These are phyloP conservation scores for Etheostoma nigrum DNA, from an alignment of 2,797 vertebrate genomes.

Conservation along the genomic window DNA sequence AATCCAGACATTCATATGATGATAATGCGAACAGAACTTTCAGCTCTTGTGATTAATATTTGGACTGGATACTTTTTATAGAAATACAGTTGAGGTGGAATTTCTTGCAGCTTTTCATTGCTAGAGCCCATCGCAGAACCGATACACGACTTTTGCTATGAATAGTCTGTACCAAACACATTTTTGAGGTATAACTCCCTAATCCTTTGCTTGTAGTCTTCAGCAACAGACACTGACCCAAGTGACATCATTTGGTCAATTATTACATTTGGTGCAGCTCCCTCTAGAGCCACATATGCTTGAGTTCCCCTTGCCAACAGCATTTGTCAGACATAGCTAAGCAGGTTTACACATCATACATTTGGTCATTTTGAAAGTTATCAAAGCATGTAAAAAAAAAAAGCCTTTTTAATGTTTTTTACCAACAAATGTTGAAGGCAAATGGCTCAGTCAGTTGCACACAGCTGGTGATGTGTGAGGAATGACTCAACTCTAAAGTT, in stretches of 20 bases:
- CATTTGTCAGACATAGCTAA: neutral
- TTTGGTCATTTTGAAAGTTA: neutral
- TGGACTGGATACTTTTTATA: neutral
- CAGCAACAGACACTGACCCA: no score
- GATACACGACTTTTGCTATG: no score
- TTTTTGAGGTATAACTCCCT: no score
- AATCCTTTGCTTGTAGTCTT: no score
- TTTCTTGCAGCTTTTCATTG: no score
- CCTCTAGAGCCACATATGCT: no score
- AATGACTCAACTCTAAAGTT: slow-evolving; percentile 5
- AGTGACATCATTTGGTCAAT: no score
- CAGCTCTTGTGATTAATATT: neutral
- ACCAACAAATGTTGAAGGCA: neutral
- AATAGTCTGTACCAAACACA: no score
- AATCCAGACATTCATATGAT: neutral
- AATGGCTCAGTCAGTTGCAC: neutral
- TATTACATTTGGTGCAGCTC: no score
- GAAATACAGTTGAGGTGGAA: neutral
- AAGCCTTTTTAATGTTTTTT: neutral
- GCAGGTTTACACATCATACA: neutral
- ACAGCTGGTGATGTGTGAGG: neutral
- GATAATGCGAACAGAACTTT: neutral
- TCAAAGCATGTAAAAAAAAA: neutral
- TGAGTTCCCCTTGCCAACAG: no score
- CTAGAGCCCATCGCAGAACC: no score